A percentile compares a stretch with the other conserved stretches of the same genome.
Evolutionary conservation across 2,888 invertebrate genomes (phyloP).

Genomic region (Myopa testacea): DNA sequence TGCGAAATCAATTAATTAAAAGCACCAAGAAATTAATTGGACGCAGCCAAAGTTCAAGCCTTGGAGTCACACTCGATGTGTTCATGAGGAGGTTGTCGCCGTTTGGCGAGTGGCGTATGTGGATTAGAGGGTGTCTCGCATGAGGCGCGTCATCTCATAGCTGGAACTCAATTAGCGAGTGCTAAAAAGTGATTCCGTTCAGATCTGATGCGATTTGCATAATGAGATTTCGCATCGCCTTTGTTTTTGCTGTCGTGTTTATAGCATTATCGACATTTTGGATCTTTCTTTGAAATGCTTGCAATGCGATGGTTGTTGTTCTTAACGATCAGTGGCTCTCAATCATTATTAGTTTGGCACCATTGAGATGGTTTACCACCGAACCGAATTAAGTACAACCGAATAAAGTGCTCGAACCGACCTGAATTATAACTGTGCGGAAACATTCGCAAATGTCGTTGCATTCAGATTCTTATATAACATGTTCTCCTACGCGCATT

Average conservation of each 20-base stretch:
- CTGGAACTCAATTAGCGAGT: background rate
- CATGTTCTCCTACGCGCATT: background rate
- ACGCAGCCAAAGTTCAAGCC: slow-evolving; percentile 27
- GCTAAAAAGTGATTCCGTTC: background rate
- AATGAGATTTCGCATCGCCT: background rate
- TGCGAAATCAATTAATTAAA: slow-evolving; percentile 37
- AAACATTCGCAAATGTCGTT: background rate
- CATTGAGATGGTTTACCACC: too few relatives aligned
- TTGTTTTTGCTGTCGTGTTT: background rate
- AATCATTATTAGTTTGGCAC: too few relatives aligned
- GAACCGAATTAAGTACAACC: too few relatives aligned
- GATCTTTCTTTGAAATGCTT: background rate
- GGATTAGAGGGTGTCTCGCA: background rate
- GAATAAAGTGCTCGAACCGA: too few relatives aligned
- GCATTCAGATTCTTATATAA: background rate
- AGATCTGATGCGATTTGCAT: slow-evolving; percentile 8
- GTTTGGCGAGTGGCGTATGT: too few relatives aligned
- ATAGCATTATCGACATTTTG: background rate
- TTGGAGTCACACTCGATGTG: background rate
- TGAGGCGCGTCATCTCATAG: background rate
- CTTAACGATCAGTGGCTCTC: too few relatives aligned
- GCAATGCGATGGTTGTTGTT: too few relatives aligned
- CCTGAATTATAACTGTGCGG: background rate
- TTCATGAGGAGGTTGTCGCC: background rate
- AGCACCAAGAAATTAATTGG: slow-evolving; percentile 27